These are phyloP conservation scores for Trachelus iudaicus DNA, from an alignment of 2,888 invertebrate species.

Conservation along the genomic window DNA sequence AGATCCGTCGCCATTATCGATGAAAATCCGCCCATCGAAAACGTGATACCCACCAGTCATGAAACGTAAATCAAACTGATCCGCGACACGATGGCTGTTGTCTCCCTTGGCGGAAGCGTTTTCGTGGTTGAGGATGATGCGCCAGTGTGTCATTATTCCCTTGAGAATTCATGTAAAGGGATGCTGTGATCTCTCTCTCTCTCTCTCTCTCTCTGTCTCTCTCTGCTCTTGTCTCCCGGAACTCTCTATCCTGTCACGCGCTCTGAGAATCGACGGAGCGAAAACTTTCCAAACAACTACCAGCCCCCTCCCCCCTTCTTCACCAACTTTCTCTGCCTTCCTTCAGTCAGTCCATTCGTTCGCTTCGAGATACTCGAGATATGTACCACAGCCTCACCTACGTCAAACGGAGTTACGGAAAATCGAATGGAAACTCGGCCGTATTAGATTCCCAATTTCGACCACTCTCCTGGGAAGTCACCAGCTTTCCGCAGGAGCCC, in stretches of 20 bases:
- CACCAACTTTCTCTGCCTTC: too few relatives aligned
- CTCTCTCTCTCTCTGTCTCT: not conserved
- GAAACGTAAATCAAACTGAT: slow-evolving; percentile 48
- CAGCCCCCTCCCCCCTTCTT: too few relatives aligned
- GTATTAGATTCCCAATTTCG: not conserved
- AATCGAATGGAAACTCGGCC: not conserved
- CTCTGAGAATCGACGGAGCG: not conserved
- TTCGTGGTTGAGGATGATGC: not conserved
- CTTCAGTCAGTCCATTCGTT: not conserved
- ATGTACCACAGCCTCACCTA: not conserved
- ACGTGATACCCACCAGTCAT: slow-evolving; percentile 48
- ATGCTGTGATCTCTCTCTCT: slow-evolving; percentile 1
- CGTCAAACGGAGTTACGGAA: not conserved
- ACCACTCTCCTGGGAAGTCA: not conserved
- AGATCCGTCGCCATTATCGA: slow-evolving; percentile 54
- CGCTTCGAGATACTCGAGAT: not conserved
- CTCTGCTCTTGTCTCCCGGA: not conserved
- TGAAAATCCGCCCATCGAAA: slow-evolving; percentile 54
- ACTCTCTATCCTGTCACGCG: not conserved
- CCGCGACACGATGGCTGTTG: slow-evolving; percentile 3
- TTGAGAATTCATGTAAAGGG: slow-evolving; percentile 7
- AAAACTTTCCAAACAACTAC: not conserved
- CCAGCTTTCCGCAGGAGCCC: slow-evolving; percentile 4
- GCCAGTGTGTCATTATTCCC: not conserved
- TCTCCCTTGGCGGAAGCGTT: not conserved